Evolutionary conservation across 2,888 invertebrate species (phyloP).

Genomic region (Caenorhabditis macrosperma): DNA sequence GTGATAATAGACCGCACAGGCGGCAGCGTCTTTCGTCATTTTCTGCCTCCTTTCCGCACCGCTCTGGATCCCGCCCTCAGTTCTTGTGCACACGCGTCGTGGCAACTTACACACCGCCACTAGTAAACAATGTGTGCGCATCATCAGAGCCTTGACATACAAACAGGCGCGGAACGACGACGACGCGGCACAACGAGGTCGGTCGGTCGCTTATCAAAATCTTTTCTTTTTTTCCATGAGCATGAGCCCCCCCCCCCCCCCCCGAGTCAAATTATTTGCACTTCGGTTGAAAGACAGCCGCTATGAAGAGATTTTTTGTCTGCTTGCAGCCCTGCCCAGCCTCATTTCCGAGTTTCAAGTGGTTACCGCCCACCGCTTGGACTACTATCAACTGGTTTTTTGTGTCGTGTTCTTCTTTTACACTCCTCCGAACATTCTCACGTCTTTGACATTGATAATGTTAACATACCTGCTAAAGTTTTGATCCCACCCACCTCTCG

Average conservation of each 20-base stretch:
- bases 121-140: conserved; percentile 60
- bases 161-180: conserved; percentile 43
- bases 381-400: conserved; percentile 42
- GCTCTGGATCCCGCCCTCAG: neutral
- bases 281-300: conserved; percentile 54
- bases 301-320: conserved; percentile 5
- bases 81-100: conserved; percentile 21
- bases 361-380: conserved; percentile 48
- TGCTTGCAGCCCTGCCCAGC: neutral
- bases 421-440: conserved; percentile 12
- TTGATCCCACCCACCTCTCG: conserved; percentile 24
- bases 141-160: conserved; percentile 48
- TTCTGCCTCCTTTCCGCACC: neutral
- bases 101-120: conserved; percentile 54
- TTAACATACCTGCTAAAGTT: conserved; percentile 26
- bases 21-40: neutral
- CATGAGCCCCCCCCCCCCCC: conserved; percentile 12
- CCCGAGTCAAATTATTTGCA: conserved; percentile 29
- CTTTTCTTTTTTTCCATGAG: conserved; percentile 30
- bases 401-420: conserved; percentile 40
- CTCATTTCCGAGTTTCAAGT: conserved; percentile 54
- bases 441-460: conserved; percentile 50
- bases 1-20: conserved; percentile 7
- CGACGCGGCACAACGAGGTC: conserved; percentile 16
- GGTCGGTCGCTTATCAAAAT: conserved; percentile 54